Conservation (phyloP, 2,888 invertebrate genomes). For the Limnephilus lunatus region DNA sequence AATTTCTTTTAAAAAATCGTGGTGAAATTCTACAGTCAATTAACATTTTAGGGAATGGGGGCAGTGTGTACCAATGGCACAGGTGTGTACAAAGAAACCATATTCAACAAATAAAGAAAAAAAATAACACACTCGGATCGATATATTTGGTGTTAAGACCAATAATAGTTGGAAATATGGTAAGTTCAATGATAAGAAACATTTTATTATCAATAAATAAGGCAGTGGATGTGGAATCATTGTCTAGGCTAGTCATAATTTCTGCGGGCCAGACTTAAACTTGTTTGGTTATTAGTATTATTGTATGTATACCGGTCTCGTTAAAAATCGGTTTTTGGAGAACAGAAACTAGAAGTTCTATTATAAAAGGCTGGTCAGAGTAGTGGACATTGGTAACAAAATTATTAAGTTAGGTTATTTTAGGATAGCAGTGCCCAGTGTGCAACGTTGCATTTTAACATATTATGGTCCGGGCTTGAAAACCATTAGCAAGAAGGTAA, state of each 20-base stretch:
- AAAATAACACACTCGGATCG: not conserved
- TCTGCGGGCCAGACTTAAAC: not conserved
- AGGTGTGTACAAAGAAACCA: not conserved
- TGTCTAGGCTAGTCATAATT: not conserved
- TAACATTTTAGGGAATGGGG: not conserved
- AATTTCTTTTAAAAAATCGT: no score
- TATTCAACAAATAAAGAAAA: not conserved
- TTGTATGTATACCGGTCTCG: no score
- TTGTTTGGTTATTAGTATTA: not conserved
- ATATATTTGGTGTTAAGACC: no score
- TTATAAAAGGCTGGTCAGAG: no score
- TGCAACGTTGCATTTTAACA: not conserved
- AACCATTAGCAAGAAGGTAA: not conserved
- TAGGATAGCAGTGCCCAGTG: not conserved
- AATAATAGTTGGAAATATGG: not conserved
- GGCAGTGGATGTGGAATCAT: not conserved
- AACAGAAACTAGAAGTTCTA: no score
- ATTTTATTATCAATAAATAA: not conserved
- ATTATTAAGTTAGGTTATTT: no score
- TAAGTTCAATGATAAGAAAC: not conserved
- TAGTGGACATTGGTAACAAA: no score
- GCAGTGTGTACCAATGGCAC: no score
- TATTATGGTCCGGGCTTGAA: not conserved
- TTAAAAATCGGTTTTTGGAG: no score
- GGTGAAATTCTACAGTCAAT: no score